These are phyloP conservation scores for Steatocranus sp. DNA, from an alignment of 2,797 vertebrate species.

Conservation along the genomic window DNA sequence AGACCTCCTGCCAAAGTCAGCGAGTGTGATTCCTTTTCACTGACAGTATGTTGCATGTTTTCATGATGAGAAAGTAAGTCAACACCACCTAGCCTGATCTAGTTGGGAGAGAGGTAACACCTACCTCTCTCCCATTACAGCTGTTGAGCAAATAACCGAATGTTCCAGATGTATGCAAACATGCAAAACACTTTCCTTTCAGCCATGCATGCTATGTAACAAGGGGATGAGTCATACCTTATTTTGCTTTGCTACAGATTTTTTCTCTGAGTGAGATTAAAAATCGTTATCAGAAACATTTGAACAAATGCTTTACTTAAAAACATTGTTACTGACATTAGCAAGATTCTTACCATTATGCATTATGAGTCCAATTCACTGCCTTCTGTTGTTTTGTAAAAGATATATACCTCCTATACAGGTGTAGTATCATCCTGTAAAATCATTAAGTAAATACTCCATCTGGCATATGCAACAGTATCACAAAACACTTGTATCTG, in stretches of 20 bases:
- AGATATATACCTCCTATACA: neutral
- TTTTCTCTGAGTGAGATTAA: neutral
- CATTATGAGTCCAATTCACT: neutral
- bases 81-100: constrained; percentile 50
- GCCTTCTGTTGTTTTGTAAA: neutral
- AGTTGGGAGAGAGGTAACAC: constrained; percentile 46
- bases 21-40: neutral
- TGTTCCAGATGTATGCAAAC: neutral
- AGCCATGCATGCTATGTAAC: neutral
- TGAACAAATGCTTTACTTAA: neutral
- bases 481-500: neutral
- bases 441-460: neutral
- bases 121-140: constrained; percentile 52
- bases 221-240: neutral
- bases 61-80: constrained; percentile 52
- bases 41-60: neutral
- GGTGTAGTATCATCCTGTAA: neutral
- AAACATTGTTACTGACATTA: neutral
- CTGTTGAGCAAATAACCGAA: constrained; percentile 16
- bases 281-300: neutral
- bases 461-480: neutral
- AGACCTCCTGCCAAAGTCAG: neutral
- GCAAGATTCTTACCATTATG: neutral
- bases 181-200: neutral
- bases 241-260: neutral